These are phyloP conservation scores for Rhinopomastus cyanomelas DNA, from an alignment of 2,113 vertebrate species.

Conservation along the genomic window DNA sequence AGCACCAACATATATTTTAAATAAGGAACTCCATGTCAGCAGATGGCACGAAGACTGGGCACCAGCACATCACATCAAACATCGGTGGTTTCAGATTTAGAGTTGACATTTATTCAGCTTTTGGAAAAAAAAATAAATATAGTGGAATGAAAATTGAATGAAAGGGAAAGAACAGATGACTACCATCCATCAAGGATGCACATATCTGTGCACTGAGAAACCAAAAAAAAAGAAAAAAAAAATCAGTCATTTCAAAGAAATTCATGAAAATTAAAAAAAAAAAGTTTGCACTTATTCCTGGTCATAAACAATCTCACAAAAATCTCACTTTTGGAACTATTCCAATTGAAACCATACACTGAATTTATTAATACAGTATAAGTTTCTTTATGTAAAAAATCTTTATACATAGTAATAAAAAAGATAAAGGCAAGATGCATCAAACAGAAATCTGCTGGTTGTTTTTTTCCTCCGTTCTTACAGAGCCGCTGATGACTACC, in stretches of 20 bases:
- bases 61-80: conserved; percentile 56
- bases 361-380: conserved; percentile 85
- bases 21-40: conserved; percentile 47
- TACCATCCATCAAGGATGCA: conserved; percentile 73
- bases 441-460: conserved; percentile 91
- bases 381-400: conserved; percentile 93
- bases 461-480: conserved; percentile 75
- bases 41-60: conserved; percentile 55
- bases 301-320: conserved; percentile 77
- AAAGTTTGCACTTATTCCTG: conserved; percentile 76
- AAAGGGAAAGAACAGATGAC: conserved; percentile 70
- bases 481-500: conserved; percentile 75
- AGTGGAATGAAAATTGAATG: conserved; percentile 79
- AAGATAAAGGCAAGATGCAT: conserved; percentile 95
- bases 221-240: neutral
- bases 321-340: conserved; percentile 78
- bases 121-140: conserved; percentile 82
- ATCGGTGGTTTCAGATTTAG: conserved; percentile 58
- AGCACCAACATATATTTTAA: conserved; percentile 39
- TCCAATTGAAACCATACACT: conserved; percentile 82
- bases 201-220: conserved; percentile 57
- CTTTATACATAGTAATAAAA: conserved; percentile 96
- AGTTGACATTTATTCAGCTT: conserved; percentile 64
- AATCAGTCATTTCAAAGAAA: conserved; percentile 70
- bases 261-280: conserved; percentile 67